Base-by-base conservation (phyloP, 2,888 invertebrate genomes). In the Oscheius sp. region DNA sequence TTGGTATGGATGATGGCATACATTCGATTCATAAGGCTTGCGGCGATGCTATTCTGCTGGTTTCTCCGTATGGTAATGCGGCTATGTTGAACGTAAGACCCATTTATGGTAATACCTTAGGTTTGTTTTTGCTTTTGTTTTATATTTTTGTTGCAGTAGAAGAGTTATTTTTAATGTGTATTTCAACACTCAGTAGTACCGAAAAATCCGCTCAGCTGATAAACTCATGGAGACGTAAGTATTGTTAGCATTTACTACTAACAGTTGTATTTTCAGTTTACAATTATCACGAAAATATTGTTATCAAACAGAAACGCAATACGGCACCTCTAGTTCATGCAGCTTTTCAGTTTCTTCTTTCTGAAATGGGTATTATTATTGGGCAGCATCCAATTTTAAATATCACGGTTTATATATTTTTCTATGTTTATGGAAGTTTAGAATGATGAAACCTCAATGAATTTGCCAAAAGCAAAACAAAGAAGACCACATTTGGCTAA, bases 171-270 rank as follows among this genome's bases (percentile, higher is more conserved):
- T 41, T 24, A 6, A 44, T 32, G 0, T 44, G 41, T 26, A 22
- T 44, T n/a, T 28, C 44, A 1, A 30, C 44, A 9, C 30, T 54
- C 17, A 17, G 38, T 12, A 17, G 32, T 2, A 20, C 38, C 4
- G 66, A 67, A 41, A 67, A 67, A 33, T 36, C 56, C 0, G 17
- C 24, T 22, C 20, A 8, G 26, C 36, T 67, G 32, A 17, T 51
- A n/a, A 17, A 32, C 26, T 33, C 32, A 24, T 67, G 66, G 66
- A 57, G 66, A 65, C 20, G 63, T 50, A 32, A 12, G 30, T 62
- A 8, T 51, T 26, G 30, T n/a, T n/a, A n/a, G n/a, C n/a, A n/a
- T n/a, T n/a, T n/a, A n/a, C n/a, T n/a, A n/a, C n/a, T 5, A 12
- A 8, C 28, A 3, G 26, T n/a, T 44, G 8, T 44, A 28, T 28